Evolutionary conservation across 2,888 invertebrate species (phyloP).

Genomic region (Synanthedon formicaeformis): DNA sequence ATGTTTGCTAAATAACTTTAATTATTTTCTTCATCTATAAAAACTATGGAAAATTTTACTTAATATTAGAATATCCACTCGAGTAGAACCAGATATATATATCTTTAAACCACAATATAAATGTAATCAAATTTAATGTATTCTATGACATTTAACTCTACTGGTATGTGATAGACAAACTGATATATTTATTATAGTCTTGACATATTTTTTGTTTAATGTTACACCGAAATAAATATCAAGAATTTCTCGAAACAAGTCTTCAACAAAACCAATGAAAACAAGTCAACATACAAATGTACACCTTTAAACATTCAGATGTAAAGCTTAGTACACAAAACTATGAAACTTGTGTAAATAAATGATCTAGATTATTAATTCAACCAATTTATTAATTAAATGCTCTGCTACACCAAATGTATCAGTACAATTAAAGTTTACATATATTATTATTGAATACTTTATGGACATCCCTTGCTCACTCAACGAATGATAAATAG

Average conservation of each 20-base stretch:
- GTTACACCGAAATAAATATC: not conserved
- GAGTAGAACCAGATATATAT: too few relatives aligned
- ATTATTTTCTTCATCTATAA: too few relatives aligned
- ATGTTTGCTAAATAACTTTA: not conserved
- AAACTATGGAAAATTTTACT: too few relatives aligned
- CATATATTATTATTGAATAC: too few relatives aligned
- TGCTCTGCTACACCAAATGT: too few relatives aligned
- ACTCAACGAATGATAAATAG: too few relatives aligned
- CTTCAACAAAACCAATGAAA: not conserved
- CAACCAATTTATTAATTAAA: too few relatives aligned
- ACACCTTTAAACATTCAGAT: not conserved
- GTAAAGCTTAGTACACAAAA: not conserved
- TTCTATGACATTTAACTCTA: conserved; percentile 4
- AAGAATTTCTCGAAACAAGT: not conserved
- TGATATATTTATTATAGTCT: not conserved
- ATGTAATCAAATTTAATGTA: conserved; percentile 1
- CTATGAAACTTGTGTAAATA: too few relatives aligned
- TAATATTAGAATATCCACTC: too few relatives aligned
- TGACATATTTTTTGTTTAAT: not conserved
- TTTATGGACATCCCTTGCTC: too few relatives aligned
- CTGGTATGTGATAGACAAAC: not conserved
- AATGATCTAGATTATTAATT: not conserved
- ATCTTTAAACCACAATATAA: not conserved
- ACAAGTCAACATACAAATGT: not conserved
- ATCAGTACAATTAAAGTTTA: too few relatives aligned